A percentile compares a stretch with the other conserved stretches of the same genome.
Conservation (phyloP, 2,113 vertebrate genomes). For the Perca schrenkii region DNA sequence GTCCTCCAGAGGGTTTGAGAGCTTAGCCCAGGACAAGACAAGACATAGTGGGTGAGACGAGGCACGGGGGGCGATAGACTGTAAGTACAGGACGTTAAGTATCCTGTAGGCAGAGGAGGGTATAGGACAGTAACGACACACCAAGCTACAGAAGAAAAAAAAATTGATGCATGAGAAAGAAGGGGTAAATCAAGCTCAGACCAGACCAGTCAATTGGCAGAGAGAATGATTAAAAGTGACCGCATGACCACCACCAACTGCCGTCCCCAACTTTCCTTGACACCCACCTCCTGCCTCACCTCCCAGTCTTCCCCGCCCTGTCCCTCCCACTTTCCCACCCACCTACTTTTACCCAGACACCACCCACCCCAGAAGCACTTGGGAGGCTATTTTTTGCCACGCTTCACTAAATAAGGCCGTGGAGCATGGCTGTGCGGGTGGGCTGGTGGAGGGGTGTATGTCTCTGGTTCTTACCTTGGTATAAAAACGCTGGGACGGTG, state of each 20-base stretch:
- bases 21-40: conserved; percentile 6
- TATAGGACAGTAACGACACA: conserved; percentile 12
- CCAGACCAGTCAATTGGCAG: conserved; percentile 74
- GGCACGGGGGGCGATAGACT: neutral
- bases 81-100: conserved; percentile 22
- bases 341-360: conserved; percentile 47
- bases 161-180: neutral
- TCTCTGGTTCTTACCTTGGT: conserved; percentile 87
- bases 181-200: conserved; percentile 37
- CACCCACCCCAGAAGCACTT: conserved; percentile 81
- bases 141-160: conserved; percentile 4
- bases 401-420: conserved; percentile 98
- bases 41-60: neutral
- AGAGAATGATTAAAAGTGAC: conserved; percentile 75
- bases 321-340: conserved; percentile 55
- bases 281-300: conserved; percentile 26
- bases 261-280: conserved; percentile 21
- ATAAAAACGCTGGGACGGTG: conserved; percentile 91
- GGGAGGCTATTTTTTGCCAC: conserved; percentile 95
- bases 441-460: conserved; percentile 68
- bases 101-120: conserved; percentile 1
- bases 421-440: conserved; percentile 59
- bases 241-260: conserved; percentile 58
- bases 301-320: conserved; percentile 27
- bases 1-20: too few relatives aligned